Percentiles rank a stretch among this genome's conserved stretches.
phyloP scores from a whole-genome alignment of 2,113 vertebrate species.

The Colistium nudipinnis region DNA sequence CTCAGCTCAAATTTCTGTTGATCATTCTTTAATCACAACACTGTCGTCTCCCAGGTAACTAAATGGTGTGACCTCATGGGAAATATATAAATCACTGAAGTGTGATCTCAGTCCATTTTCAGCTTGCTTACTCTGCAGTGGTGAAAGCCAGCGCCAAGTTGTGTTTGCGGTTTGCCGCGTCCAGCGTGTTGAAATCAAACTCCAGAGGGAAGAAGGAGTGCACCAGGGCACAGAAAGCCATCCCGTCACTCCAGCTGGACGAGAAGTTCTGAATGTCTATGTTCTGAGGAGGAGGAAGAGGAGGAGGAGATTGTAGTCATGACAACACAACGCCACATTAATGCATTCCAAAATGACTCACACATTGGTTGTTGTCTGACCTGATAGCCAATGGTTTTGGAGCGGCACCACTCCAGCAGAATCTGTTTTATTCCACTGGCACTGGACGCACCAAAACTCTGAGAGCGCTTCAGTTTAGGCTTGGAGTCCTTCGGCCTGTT shows the following conservation, averaged over 20 bases:
- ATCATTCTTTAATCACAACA: too few species aligned
- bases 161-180: constrained; percentile 85
- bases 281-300: constrained; percentile 78
- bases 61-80: not conserved
- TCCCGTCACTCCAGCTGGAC: constrained; percentile 94
- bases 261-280: constrained; percentile 98
- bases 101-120: not conserved
- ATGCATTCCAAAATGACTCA: too few species aligned
- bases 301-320: too few species aligned
- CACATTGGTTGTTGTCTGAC: constrained; percentile 63
- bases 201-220: constrained; percentile 96
- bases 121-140: constrained; percentile 93
- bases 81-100: not conserved
- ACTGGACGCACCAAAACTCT: constrained; percentile 91
- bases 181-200: constrained; percentile 89
- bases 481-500: constrained; percentile 85
- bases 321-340: not conserved
- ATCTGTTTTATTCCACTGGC: constrained; percentile 96
- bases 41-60: not conserved
- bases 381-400: constrained; percentile 94
- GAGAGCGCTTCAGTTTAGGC: constrained; percentile 91
- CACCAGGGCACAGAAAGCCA: constrained; percentile 96
- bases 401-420: constrained; percentile 95
- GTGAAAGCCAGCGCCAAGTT: constrained; percentile 93
- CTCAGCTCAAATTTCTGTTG: not conserved